Conservation (phyloP, 2,888 invertebrate genomes). For the Pomacea canaliculata region DNA sequence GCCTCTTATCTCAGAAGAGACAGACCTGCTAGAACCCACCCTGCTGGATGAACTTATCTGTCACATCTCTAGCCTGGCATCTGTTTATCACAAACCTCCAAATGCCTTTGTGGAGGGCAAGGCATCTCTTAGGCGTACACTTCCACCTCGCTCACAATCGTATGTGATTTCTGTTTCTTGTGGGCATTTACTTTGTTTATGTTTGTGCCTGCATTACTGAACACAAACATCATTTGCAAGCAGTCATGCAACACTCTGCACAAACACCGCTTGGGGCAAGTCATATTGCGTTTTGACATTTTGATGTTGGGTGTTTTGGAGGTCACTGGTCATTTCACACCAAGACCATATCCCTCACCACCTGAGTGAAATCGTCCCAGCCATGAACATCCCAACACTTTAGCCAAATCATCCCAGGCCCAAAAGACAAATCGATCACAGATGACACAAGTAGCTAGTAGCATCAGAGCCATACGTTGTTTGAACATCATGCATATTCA, state of each 20-base stretch:
- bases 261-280: too few species aligned
- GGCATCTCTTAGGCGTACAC: conserved; percentile 50
- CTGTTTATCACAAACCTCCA: conserved; percentile 99
- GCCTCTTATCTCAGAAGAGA: conserved; percentile 98
- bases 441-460: too few species aligned
- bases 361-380: too few species aligned
- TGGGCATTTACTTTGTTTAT: not conserved
- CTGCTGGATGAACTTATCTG: conserved; percentile 97
- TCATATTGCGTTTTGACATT: too few species aligned
- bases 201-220: not conserved
- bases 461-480: too few species aligned
- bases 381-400: too few species aligned
- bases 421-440: too few species aligned
- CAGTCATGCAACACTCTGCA: not conserved
- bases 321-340: too few species aligned
- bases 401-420: too few species aligned
- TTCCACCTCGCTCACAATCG: conserved; percentile 62
- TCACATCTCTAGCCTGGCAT: conserved; percentile 97
- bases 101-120: conserved; percentile 95
- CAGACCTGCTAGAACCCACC: conserved; percentile 96
- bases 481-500: too few species aligned
- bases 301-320: too few species aligned
- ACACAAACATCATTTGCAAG: not conserved
- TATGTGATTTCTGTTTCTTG: conserved; percentile 38
- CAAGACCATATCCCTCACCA: too few species aligned